Base-by-base conservation (phyloP, 2,888 invertebrate species). In the Hemithea aestivaria region DNA sequence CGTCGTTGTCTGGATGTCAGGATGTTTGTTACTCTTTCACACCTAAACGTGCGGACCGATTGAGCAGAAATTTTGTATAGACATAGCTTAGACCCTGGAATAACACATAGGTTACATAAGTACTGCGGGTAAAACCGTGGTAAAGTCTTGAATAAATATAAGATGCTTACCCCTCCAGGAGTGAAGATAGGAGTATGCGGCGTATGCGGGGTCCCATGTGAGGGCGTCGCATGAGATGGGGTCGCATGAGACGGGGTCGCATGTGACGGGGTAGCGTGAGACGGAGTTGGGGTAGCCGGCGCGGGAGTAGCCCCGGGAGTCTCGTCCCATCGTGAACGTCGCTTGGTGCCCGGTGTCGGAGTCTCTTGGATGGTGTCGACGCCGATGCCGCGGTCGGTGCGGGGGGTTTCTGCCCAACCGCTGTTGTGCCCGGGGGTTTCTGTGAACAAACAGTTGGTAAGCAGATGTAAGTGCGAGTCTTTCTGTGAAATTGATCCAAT, bases 351-450 rank as follows among this genome's bases (percentile, higher is more conserved):
- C 0, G 98, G 97, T 0, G 98, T 98, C 0, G 98, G 96, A 0
- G 96, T 96, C 76, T 97, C 97, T 63, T 96, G 93, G 33, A 95
- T 94, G 8, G 93, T 85, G 62, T 94, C 94, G 7, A 91, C 89
- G 7, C 91, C 92, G 1, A 91, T 90, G 2, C 93, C 92, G 36
- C 98, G 91, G 73, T 98, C 98, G 0, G 98, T 96, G 45, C 97
- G 93, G 0, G 99, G 99, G 0, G 99, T 99, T 83, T 99, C 99
- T 8, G 99, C 99, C 99, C 99, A 99, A 1, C 99, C 99, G 68
- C 97, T 96, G 51, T 91, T 93, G 74, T 98, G 96, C 0, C 97
- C 98, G 0, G 98, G 98, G 0, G 98, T 98, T 88, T 98, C 98
- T 92, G 64, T 34, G 51, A 48, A 30, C 31, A 12, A 35, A 33